A percentile compares a stretch with the other conserved stretches of the same genome.
phyloP scores from a whole-genome alignment of 35 echinoderm and acorn worm genomes.

The Apostichopus californicus region DNA sequence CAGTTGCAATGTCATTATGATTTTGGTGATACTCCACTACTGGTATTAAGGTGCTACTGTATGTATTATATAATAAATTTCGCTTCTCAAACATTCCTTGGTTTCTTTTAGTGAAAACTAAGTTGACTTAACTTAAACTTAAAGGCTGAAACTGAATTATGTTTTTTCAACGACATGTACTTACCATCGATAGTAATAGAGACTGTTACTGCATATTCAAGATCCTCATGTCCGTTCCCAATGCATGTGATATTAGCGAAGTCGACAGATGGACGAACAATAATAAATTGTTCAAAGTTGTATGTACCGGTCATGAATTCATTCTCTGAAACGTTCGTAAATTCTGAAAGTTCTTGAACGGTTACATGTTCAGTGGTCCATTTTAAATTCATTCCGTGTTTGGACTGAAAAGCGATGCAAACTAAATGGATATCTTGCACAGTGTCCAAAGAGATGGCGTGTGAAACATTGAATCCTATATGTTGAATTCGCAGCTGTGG shows the following conservation, averaged over 20 bases:
- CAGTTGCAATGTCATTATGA: too few species aligned
- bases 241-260: neutral
- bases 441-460: neutral
- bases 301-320: neutral
- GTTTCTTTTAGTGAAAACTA: too few species aligned
- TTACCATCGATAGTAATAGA: neutral
- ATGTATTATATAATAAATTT: too few species aligned
- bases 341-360: neutral
- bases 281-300: neutral
- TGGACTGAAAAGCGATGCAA: neutral
- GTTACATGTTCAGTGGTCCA: neutral
- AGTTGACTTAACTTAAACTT: too few species aligned
- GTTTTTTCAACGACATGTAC: too few species aligned
- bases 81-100: too few species aligned
- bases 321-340: neutral
- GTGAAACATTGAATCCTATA: neutral
- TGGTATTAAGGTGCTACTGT: too few species aligned
- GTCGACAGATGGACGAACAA: neutral
- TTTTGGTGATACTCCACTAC: too few species aligned
- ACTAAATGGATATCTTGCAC: neutral
- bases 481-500: too few species aligned
- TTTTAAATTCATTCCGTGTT: neutral
- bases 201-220: neutral
- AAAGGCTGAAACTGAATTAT: too few species aligned
- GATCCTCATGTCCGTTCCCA: neutral